Evolutionary conservation across 2,888 invertebrate genomes (phyloP).

Genomic region (Ectemnius lituratus): DNA sequence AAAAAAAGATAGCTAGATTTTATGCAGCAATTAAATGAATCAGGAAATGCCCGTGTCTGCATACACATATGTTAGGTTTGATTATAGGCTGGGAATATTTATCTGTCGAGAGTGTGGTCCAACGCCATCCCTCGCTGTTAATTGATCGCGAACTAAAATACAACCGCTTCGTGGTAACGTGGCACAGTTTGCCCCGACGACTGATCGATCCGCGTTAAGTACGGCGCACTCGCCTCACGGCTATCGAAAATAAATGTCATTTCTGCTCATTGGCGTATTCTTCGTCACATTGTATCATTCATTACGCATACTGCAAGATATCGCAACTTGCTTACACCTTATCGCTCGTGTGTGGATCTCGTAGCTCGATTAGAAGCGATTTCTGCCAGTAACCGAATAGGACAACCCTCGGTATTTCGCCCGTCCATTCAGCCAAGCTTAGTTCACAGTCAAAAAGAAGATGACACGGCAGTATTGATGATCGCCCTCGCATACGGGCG

Average conservation of each 20-base stretch:
- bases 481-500: too few species aligned
- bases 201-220: constrained; percentile 44
- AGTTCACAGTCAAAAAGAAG: not conserved
- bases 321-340: constrained; percentile 21
- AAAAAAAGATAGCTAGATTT: too few species aligned
- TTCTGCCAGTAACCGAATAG: not conserved
- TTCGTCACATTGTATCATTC: constrained; percentile 20
- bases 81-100: constrained; percentile 40
- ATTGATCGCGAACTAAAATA: constrained; percentile 43
- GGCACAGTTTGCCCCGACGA: constrained; percentile 12
- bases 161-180: constrained; percentile 25
- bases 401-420: not conserved
- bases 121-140: constrained; percentile 8
- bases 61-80: constrained; percentile 17
- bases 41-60: constrained; percentile 19
- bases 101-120: constrained; percentile 35
- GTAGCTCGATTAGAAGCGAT: constrained; percentile 32
- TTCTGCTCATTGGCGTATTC: constrained; percentile 29
- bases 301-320: constrained; percentile 24
- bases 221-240: constrained; percentile 25
- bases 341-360: constrained; percentile 29
- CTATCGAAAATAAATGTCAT: constrained; percentile 41
- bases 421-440: not conserved
- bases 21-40: constrained; percentile 1
- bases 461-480: too few species aligned